Conservation (phyloP, 2,113 vertebrate genomes). For the Campylorhamphus procurvoides region DNA sequence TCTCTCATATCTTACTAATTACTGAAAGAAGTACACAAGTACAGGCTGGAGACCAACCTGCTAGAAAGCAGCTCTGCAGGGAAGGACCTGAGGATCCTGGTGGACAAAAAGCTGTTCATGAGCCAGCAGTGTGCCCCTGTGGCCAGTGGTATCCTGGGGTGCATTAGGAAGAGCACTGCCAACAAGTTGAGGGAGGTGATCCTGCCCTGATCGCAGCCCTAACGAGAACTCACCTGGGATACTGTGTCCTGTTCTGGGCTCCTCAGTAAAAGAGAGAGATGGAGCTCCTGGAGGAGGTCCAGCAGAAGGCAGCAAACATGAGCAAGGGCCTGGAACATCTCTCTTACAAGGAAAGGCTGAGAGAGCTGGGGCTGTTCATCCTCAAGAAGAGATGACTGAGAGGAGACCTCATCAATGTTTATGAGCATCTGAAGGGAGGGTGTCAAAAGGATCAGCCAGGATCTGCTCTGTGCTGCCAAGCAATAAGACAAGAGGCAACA, state of each 20-base stretch:
- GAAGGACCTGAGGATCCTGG: not conserved
- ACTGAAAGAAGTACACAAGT: not conserved
- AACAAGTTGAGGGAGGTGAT: not conserved
- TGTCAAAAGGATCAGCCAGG: not conserved
- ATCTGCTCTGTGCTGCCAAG: not conserved
- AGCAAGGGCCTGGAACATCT: not conserved
- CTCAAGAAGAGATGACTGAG: not conserved
- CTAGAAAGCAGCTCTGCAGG: not conserved
- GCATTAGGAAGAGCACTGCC: not conserved
- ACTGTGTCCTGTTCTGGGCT: not conserved
- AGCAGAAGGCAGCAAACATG: not conserved
- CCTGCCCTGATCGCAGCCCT: not conserved
- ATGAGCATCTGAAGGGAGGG: not conserved
- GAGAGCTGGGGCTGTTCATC: not conserved
- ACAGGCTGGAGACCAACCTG: not conserved
- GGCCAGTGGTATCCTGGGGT: no score
- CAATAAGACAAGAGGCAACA: not conserved
- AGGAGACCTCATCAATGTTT: not conserved
- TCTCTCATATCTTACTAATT: not conserved
- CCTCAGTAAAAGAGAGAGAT: not conserved
- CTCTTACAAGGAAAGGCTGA: not conserved
- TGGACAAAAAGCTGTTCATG: no score
- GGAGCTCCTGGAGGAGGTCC: not conserved
- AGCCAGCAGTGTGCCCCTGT: no score
- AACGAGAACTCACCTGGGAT: not conserved